Base-by-base conservation (phyloP, 2,888 invertebrate genomes). In the Brenthis daphne region DNA sequence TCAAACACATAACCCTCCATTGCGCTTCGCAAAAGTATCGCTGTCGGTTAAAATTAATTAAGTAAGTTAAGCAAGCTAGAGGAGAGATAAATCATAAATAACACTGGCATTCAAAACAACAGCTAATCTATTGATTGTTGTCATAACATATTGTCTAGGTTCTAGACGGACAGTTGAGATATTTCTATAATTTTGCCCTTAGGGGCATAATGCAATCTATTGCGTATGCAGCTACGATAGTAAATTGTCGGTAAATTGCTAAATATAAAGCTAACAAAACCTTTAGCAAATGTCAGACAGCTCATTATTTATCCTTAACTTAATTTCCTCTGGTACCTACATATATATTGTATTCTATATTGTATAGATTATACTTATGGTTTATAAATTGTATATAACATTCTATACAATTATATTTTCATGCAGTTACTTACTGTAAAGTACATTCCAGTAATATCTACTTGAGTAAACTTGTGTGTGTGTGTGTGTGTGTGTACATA, bases 251-350 rank as follows among this genome's bases (percentile, higher is more conserved):
- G 53, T 33, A 20, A 33, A 20, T 63, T 61, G 61, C 51, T 53
- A 37, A 50, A 61, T 61, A 16, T 53, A 37, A 43, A 14, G 37
- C 33, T 33, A 61, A 51, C 33, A 33, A 63, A 51, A 60, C 12
- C 48, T 29, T 53, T 14, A 47, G 14, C 53, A 70, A 68, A 68
- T 68, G 65, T 65, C 68, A 68, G 68, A 55, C 20, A 43, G 48
- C 53, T 65, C 68, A 60, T 68, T 68, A 68, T 33, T 47, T 68
- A 64, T n/a, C 24, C n/a, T 64, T 54, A 47, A 50, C 33, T 60
- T 54, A 48, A 54, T 29, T 47, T 8, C 12, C 16, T 13, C 16
- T 53, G 13, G 16, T 33, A 37, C 33, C 33, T 11, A 37, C 16
- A 65, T 56, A 12, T 16, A 51, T 37, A n/a, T n/a, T n/a, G n/a